A percentile compares a stretch with the other conserved stretches of the same genome.
These are phyloP conservation scores for Trichoplusia ni DNA, from an alignment of 1,140 invertebrate species.

Conservation along the genomic window DNA sequence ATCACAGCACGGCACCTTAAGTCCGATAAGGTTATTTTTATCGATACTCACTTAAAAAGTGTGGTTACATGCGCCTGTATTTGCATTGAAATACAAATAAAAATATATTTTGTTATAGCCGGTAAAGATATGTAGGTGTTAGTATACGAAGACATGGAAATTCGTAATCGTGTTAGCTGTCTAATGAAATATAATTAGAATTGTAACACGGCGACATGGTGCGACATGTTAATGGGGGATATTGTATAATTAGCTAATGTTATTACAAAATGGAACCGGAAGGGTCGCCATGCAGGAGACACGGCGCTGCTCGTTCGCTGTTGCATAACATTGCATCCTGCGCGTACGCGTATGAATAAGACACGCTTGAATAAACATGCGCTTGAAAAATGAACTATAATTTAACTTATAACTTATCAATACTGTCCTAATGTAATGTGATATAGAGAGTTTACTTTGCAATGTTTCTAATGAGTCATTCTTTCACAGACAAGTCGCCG, in stretches of 20 bases:
- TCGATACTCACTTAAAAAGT: too few species aligned
- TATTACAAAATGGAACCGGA: constrained; percentile 37
- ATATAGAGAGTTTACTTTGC: too few species aligned
- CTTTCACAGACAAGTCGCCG: constrained; percentile 2
- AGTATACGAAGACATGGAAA: too few species aligned
- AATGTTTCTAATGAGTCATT: neutral
- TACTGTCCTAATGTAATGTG: too few species aligned
- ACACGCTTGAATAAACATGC: constrained; percentile 24
- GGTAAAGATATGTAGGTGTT: too few species aligned
- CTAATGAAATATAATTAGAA: too few species aligned
- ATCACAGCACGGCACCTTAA: constrained; percentile 1
- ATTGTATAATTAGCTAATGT: constrained; percentile 16
- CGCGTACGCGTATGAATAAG: constrained; percentile 13
- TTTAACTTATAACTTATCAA: neutral
- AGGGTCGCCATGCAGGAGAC: constrained; percentile 38
- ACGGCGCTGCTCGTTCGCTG: constrained; percentile 45
- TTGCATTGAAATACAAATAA: too few species aligned
- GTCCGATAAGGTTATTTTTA: constrained; percentile 8
- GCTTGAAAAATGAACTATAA: neutral
- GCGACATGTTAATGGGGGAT: neutral
- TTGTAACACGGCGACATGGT: neutral
- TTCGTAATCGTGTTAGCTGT: too few species aligned
- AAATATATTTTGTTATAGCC: too few species aligned
- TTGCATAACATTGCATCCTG: constrained; percentile 61
- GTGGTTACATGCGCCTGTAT: too few species aligned